phyloP scores from a whole-genome alignment of 2,797 vertebrate species.

The Apogon talboti region DNA sequence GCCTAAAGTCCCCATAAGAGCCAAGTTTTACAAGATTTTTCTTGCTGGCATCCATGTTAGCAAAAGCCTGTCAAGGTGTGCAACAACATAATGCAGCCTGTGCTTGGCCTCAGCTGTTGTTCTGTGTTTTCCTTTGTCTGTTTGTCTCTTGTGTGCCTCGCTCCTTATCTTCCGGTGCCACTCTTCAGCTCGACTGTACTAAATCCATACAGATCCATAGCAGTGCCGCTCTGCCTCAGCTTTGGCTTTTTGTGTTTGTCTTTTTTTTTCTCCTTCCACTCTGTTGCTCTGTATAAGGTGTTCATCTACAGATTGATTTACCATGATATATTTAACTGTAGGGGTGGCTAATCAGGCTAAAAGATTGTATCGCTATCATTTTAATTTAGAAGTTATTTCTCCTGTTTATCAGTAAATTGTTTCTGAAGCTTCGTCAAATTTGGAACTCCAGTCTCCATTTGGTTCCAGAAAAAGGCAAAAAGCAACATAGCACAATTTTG shows the following conservation, averaged over 20 bases:
- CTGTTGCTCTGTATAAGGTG: background rate
- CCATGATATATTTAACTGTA: background rate
- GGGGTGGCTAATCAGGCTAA: no score
- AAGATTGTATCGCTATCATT: no score
- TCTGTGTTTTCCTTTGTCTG: conserved; percentile 16
- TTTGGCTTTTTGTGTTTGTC: conserved; percentile 16
- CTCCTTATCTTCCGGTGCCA: conserved; percentile 53
- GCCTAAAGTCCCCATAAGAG: conserved; percentile 11
- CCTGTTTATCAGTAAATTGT: no score
- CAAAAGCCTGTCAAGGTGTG: conserved; percentile 61
- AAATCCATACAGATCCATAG: conserved; percentile 36
- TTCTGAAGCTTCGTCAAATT: no score
- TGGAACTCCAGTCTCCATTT: no score
- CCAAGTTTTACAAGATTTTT: conserved; percentile 16
- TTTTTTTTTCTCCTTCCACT: conserved; percentile 8
- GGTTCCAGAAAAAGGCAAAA: no score
- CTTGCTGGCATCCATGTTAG: conserved; percentile 23
- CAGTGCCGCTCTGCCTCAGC: background rate
- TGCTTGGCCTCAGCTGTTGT: conserved; percentile 20
- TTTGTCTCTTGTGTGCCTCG: conserved; percentile 28
- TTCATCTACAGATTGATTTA: background rate
- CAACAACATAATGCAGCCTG: conserved; percentile 33
- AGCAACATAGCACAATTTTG: no score
- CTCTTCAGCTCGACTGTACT: conserved; percentile 29
- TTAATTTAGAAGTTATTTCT: no score